Evolutionary conservation across 2,888 invertebrate genomes (phyloP), one percentile per base, ranked within the genome.

Genomic region (Orthosia gracilis): DNA sequence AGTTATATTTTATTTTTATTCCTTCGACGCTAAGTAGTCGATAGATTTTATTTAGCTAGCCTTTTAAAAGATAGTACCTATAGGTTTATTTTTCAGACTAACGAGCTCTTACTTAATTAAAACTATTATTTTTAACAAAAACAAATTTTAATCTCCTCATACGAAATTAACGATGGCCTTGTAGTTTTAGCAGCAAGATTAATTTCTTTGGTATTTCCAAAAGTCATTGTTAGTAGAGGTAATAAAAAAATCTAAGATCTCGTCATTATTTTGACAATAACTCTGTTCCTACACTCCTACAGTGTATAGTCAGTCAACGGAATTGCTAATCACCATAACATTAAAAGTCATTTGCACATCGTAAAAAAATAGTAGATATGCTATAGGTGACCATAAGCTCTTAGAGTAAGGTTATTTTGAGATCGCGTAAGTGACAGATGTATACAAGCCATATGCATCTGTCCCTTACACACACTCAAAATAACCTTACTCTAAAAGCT

Each of bases 231-330:
- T 55, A 49, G 26, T 50, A 12, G 45, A 49, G n/a, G 13, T 57
- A 45, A 18, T 54, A 61, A 61, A 54, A 40, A 40, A 73, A 15
- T 57, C 54, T 11, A 52, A 66, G 55, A 74, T 17, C 55, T 62
- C 31, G 50, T n/a, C 12, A 57, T 62, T 50, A 47, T 62, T 80
- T 23, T 58, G n/a, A 21, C 12, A 47, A 45, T 80, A 78, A 62
- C 61, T 17, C 21, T 64, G 45, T 59, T 9, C 40, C 7, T 40
- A 40, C 40, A 40, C 40, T 40, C 1, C 40, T 40, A 45, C 7
- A n/a, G 45, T 7, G 59, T 59, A 45, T 15, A 45, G 21, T 59
- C 59, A 45, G 15, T 15, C 13, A 59, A 59, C 13, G 40, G 13
- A 40, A 40, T 45, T 45, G 61, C 45, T 45, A 3, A 21, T 21